Percentiles rank a stretch among this genome's conserved stretches.
Conservation (phyloP, 1,140 invertebrate species). For the Pogonomyrmex barbatus region DNA sequence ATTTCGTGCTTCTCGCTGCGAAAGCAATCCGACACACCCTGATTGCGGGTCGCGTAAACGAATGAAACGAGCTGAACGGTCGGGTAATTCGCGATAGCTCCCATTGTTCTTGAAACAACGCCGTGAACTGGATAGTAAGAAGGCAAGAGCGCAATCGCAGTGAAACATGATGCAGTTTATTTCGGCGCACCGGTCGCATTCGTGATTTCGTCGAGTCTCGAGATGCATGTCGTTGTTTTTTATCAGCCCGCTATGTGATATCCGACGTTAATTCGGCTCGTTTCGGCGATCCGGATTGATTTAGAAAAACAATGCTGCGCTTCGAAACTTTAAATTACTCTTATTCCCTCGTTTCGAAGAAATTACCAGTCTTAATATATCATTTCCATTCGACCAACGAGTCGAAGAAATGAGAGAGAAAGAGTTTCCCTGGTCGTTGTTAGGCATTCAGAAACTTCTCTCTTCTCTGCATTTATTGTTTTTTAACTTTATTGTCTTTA, state of each 20-base stretch:
- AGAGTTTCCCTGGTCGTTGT: neutral
- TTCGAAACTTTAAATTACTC: conserved; percentile 54
- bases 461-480: neutral
- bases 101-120: conserved; percentile 40
- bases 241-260: neutral
- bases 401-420: neutral
- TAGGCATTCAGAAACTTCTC: neutral
- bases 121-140: conserved; percentile 49
- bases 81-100: conserved; percentile 48
- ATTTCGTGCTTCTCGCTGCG: conserved; percentile 9
- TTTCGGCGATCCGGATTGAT: neutral
- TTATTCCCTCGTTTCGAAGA: conserved; percentile 78
- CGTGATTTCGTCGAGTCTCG: conserved; percentile 8
- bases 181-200: conserved; percentile 38
- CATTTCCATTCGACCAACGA: conserved; percentile 11
- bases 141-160: conserved; percentile 45
- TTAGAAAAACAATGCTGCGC: neutral
- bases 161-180: conserved; percentile 49
- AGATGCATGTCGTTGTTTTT: conserved; percentile 18
- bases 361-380: conserved; percentile 74
- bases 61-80: conserved; percentile 44
- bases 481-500: neutral
- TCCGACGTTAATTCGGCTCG: conserved; percentile 9
- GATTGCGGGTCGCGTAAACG: conserved; percentile 53
- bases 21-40: conserved; percentile 34